phyloP scores from a whole-genome alignment of 2,888 invertebrate species.

The Pandemis cinnamomeana region DNA sequence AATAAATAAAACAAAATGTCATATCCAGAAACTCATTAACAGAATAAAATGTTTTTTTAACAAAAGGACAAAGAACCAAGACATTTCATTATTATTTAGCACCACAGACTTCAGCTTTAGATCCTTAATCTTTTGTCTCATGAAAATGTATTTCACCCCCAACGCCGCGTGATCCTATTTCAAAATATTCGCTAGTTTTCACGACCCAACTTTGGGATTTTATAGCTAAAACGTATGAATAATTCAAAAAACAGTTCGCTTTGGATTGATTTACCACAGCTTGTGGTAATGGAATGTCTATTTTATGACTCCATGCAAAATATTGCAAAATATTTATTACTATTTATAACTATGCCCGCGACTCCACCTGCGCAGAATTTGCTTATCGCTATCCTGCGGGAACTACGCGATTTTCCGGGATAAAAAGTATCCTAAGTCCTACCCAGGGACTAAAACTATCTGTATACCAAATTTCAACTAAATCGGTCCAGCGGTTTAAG shows the following conservation, averaged over 20 bases:
- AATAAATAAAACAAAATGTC: no score
- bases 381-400: no score
- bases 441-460: no score
- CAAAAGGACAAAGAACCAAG: no score
- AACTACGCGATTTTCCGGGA: no score
- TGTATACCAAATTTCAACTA: no score
- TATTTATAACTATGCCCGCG: no score
- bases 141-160: constrained; percentile 6
- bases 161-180: not conserved
- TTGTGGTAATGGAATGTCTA: not conserved
- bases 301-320: not conserved
- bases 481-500: no score
- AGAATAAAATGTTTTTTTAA: no score
- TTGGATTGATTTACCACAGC: not conserved
- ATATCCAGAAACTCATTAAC: no score
- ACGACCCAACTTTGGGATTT: constrained; percentile 5
- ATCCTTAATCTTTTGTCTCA: constrained; percentile 7
- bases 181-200: constrained; percentile 7
- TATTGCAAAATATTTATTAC: not conserved
- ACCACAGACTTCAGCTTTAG: not conserved
- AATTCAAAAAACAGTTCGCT: constrained; percentile 2
- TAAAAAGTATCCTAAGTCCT: no score
- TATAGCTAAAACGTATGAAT: constrained; percentile 11
- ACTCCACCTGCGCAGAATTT: no score
- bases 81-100: not conserved